Percentiles rank a stretch among this genome's conserved stretches.
Evolutionary conservation across 2,113 vertebrate species (phyloP).

Genomic region (Actinemys pallida): DNA sequence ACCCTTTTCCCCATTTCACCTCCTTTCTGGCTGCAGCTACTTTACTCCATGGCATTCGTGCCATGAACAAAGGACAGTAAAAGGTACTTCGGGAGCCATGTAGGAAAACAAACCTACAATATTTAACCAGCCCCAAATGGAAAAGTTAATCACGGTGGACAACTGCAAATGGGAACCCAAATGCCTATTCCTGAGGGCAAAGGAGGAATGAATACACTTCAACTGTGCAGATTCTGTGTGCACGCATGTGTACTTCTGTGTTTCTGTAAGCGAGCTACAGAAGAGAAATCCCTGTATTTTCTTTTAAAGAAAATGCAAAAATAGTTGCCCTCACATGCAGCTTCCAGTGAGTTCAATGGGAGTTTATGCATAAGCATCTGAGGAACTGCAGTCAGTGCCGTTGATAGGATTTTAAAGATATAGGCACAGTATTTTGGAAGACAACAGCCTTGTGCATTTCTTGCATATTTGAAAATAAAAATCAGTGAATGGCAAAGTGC

Average conservation of each 20-base stretch:
- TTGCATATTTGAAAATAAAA: conserved; percentile 10
- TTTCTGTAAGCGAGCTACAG: neutral
- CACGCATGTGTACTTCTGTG: neutral
- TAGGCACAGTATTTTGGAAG: neutral
- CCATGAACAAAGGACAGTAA: neutral
- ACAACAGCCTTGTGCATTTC: neutral
- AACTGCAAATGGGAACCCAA: conserved; percentile 52
- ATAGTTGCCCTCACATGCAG: conserved; percentile 7
- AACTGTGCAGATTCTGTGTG: neutral
- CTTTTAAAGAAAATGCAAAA: conserved; percentile 40
- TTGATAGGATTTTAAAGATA: conserved; percentile 16
- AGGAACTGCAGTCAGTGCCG: neutral
- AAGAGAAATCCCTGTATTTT: conserved; percentile 8
- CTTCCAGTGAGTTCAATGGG: conserved; percentile 20
- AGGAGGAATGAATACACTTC: conserved; percentile 21
- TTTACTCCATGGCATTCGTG: neutral
- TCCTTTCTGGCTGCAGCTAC: conserved; percentile 4
- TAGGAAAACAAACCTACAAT: conserved; percentile 17
- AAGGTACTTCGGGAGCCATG: conserved; percentile 14
- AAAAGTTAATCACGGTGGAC: neutral
- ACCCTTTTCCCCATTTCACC: neutral
- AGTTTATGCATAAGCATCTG: neutral
- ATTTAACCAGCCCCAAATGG: neutral
- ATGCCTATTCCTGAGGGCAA: conserved; percentile 25
- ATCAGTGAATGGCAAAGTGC: conserved; percentile 44